Evolutionary conservation across 2,888 invertebrate species (phyloP), one percentile per base, ranked within the genome.

Genomic region (Eupithecia insigniata): DNA sequence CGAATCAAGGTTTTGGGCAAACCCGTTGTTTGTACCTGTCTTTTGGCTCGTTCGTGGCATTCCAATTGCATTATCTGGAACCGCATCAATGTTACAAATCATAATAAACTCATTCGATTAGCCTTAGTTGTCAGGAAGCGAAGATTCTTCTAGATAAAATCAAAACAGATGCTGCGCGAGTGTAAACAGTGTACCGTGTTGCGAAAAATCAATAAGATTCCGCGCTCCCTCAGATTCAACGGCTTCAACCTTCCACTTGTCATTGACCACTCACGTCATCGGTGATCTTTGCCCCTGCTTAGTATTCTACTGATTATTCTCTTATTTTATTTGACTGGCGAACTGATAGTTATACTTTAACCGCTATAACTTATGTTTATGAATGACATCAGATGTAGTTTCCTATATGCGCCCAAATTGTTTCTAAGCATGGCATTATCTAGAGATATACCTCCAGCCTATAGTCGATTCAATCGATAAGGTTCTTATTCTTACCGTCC

Each of bases 401-500:
- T 51, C 10, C 51, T 12, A 51, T 51, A 51, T 51, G 22, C 51
- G 12, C 18, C 30, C 16, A 18, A 26, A 60, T 30, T 30, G 18
- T 30, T 60, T 60, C 18, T 18, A 30, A 30, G 60, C 60, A 58
- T 28, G 60, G 60, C 8, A 30, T 60, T 28, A 30, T 60, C 18
- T 30, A 8, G 60, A 26, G 55, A 26, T 51, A 22, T 26, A 64
- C 4, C 61, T 62, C 22, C n/a, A n/a, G n/a, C n/a, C 8, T 34
- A 36, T 22, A 26, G 26, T 14, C 39, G 14, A 22, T 64, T 12
- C 12, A 22, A 66, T 70, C 61, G 60, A 73, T 73, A 68, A 22
- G 55, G 26, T 26, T 55, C 10, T 22, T 22, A 55, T 61, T 28
- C 93, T 90, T 82, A 95, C 95, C 95, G 75, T 95, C 94, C 60